phyloP scores from a whole-genome alignment of 1,140 invertebrate species.

The Callitettix versicolor region DNA sequence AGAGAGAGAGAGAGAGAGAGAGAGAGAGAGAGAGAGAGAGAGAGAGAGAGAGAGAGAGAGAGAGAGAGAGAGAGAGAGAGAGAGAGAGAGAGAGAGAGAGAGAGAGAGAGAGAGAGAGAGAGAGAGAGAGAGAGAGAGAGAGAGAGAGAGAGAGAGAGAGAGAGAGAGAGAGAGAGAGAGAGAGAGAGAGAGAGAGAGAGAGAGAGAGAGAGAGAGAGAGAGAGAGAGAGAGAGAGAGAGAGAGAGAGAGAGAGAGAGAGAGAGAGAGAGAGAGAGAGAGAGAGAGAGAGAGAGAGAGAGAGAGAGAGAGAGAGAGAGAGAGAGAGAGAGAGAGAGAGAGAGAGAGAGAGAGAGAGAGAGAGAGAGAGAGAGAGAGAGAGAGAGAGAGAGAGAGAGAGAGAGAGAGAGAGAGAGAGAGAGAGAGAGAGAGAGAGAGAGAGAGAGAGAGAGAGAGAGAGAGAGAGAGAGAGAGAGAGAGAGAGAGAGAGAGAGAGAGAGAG shows the following conservation, averaged over 20 bases:
- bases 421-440: too few species aligned
- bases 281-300: conserved; percentile 5
- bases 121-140: conserved; percentile 5
- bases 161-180: conserved; percentile 4
- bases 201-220: conserved; percentile 5
- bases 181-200: conserved; percentile 5
- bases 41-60: neutral
- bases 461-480: too few species aligned
- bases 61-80: conserved; percentile 3
- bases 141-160: conserved; percentile 5
- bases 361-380: too few species aligned
- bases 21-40: conserved; percentile 5
- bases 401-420: too few species aligned
- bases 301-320: conserved; percentile 5
- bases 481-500: too few species aligned
- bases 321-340: conserved; percentile 2
- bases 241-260: conserved; percentile 5
- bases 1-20: conserved; percentile 8
- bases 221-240: conserved; percentile 5
- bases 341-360: conserved; percentile 5
- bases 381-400: too few species aligned
- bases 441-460: too few species aligned
- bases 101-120: conserved; percentile 5
- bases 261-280: conserved; percentile 5
- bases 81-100: conserved; percentile 5